Base-by-base conservation (phyloP, 2,888 invertebrate genomes). In the Erpobdella octoculata region DNA sequence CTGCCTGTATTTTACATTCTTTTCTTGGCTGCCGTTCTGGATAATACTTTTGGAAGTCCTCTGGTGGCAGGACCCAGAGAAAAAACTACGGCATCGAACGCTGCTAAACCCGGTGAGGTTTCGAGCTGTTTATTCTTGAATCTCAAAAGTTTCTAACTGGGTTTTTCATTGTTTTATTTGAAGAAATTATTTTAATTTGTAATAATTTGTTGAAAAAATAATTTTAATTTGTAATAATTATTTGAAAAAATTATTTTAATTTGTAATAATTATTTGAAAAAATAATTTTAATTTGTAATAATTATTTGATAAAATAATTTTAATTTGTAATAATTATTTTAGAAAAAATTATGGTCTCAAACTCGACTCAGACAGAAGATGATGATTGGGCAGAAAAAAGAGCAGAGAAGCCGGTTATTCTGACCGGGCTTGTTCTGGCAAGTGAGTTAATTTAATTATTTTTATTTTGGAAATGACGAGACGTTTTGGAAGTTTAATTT, bases 301-400 rank as follows among this genome's bases (percentile, higher is more conserved):
- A 41, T 12, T 9, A 9, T 41, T 41, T 41, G 18, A 41, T 12
- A 41, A 41, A 41, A 41, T 41, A 18, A 41, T 41, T 12, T 41
- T 18, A 41, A 41, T 18, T 41, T 41, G 18, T 12, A 41, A 41
- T 18, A 9, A 41, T 41, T 12, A 18, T 18, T 41, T 12, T n/a
- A n/a, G n/a, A n/a, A 18, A 41, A 9, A 12, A 12, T 9, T 9
- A 62, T 62, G 62, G 62, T 6, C 2, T 62, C 62, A 28, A 62
- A 62, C 35, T 62, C 62, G 28, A 62, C 62, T 5, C 62, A 62
- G 25, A 62, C 62, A n/a, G 62, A 62, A 5, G 62, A 62, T 9
- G 1, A n/a, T 62, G 31, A 33, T 33, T 35, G n/a, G 35, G 31
- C 31, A 9, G 62, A 4, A 18, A n/a, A n/a, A n/a, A n/a, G n/a